Evolutionary conservation across 2,888 invertebrate species (phyloP), one percentile per base, ranked within the genome.

Genomic region (Lasioglossum vierecki): DNA sequence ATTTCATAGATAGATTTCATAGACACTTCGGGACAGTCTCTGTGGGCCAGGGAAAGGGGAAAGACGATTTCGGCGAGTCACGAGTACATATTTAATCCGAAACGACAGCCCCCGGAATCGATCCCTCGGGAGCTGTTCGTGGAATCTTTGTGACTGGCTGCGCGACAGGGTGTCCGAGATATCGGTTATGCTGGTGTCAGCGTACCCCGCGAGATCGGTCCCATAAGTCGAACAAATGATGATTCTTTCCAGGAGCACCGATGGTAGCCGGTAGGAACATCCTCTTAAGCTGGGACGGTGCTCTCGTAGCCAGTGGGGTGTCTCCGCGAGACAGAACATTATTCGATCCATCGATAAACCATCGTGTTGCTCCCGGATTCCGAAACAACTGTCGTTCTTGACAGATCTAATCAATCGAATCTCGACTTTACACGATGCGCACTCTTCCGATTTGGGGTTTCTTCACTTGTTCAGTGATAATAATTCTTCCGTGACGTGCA

Each of bases 241-340:
- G 85, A 73, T 82, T 78, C 72, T 71, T 80, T 81, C 77, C 83
- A 76, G 68, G 85, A 79, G 85, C 82, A 77, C 76, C 79, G 75
- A 84, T 88, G 82, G 91, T 91, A 92, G 91, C 90, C 76, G 79
- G 13, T 0, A 76, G 86, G 88, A 85, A 88, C 84, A 88, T 92
- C 88, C 77, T 89, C 85, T 89, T 89, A 90, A 85, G 89, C 87
- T 81, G 70, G 70, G 70, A 76, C 86, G 84, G 76, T 86, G 70
- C 82, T 44, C 75, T 73, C 66, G 66, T 35, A 35, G 74, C 70
- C 88, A 88, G 90, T 86, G 86, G 88, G 89, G 89, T 63, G 88
- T 79, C 88, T 39, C 72, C 82, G 26, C 83, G 76, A 70, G 70
- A 76, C 68, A 70, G 84, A 74, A 86, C 83, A 82, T 86, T 89